Evolutionary conservation across 1,140 invertebrate genomes (phyloP).

Genomic region (Hermetia illucens): DNA sequence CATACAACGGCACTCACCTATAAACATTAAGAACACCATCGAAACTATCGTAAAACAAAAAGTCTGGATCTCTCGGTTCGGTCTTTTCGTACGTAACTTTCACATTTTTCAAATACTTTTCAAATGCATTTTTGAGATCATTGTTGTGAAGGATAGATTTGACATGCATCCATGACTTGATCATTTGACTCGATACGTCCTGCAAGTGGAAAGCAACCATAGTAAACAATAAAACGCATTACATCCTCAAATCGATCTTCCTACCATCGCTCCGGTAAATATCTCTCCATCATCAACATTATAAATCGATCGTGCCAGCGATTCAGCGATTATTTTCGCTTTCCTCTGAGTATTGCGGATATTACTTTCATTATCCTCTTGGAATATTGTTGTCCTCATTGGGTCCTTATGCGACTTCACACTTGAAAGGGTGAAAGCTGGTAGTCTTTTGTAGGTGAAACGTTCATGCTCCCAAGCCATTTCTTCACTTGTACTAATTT

Average conservation of each 20-base stretch:
- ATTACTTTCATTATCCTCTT: slow-evolving; percentile 26
- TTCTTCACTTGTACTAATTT: slow-evolving; percentile 94
- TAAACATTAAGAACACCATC: slow-evolving; percentile 72
- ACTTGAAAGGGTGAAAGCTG: slow-evolving; percentile 82
- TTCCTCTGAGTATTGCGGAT: slow-evolving; percentile 34
- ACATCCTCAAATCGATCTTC: too few species aligned
- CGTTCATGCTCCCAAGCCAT: slow-evolving; percentile 96
- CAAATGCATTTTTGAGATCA: slow-evolving; percentile 50
- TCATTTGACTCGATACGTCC: slow-evolving; percentile 18
- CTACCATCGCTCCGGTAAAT: slow-evolving; percentile 20
- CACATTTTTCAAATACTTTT: slow-evolving; percentile 60
- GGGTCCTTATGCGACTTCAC: slow-evolving; percentile 49
- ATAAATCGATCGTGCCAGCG: slow-evolving; percentile 73
- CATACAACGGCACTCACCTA: too few species aligned
- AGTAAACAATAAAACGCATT: too few species aligned
- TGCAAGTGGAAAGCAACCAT: too few species aligned
- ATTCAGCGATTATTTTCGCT: slow-evolving; percentile 64
- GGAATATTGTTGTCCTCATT: slow-evolving; percentile 42
- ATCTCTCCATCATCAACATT: slow-evolving; percentile 39
- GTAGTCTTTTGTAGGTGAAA: slow-evolving; percentile 80
- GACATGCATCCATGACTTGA: slow-evolving; percentile 19
- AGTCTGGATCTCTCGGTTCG: slow-evolving; percentile 83
- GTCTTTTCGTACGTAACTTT: slow-evolving; percentile 51
- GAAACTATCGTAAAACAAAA: slow-evolving; percentile 76
- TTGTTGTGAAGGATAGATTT: slow-evolving; percentile 25